Percentiles rank a stretch among this genome's conserved stretches.
phyloP scores from a whole-genome alignment of 2,797 vertebrate genomes.

The Erithacus rubecula region DNA sequence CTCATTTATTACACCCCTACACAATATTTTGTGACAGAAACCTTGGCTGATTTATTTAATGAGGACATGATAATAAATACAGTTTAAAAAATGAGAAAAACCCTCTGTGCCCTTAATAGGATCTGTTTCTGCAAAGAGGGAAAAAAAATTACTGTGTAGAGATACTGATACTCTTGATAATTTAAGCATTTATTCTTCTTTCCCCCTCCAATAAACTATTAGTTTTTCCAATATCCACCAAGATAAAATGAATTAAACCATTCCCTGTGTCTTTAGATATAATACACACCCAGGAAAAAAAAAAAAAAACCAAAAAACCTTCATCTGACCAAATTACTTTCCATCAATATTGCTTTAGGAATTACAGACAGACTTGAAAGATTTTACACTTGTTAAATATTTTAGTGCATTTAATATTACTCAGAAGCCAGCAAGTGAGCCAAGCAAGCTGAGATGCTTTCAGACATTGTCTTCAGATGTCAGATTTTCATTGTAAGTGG shows the following conservation, averaged over 20 bases:
- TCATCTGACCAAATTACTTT: neutral
- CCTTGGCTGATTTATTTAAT: neutral
- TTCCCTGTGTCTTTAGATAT: neutral
- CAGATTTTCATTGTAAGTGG: conserved; percentile 4
- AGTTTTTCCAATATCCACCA: neutral
- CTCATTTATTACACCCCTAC: neutral
- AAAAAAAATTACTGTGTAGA: neutral
- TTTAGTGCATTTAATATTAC: conserved; percentile 47
- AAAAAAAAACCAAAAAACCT: neutral
- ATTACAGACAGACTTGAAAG: conserved; percentile 35
- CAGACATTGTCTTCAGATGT: neutral
- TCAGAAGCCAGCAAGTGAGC: neutral
- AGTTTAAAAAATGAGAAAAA: neutral
- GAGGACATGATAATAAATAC: neutral
- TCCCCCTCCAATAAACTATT: neutral
- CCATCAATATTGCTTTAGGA: conserved; percentile 54
- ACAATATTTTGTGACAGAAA: accelerated
- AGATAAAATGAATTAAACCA: conserved; percentile 15
- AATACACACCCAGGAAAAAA: neutral
- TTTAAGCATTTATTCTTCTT: neutral
- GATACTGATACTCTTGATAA: neutral
- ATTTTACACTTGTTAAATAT: conserved; percentile 62
- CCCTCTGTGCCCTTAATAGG: neutral
- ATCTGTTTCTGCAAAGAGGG: neutral
- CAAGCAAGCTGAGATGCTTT: neutral